phyloP scores from a whole-genome alignment of 2,113 vertebrate species.

The Tympanuchus pallidicinctus region DNA sequence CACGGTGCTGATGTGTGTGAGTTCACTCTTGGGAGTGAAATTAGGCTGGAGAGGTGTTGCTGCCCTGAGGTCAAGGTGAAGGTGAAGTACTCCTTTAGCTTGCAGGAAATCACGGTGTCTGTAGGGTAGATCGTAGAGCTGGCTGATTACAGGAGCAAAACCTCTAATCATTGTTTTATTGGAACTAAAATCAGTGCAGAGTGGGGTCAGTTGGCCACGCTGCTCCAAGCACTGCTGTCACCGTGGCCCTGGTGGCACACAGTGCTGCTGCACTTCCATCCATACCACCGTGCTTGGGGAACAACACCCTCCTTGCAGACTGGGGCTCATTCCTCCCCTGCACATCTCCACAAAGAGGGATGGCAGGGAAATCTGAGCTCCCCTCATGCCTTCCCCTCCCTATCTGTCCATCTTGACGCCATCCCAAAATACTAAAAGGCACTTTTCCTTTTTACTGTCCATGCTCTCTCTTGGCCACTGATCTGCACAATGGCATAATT shows the following conservation, averaged over 20 bases:
- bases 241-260: fast-evolving
- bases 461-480: not conserved
- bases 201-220: not conserved
- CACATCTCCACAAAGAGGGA: not conserved
- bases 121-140: not conserved
- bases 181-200: not conserved
- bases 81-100: not conserved
- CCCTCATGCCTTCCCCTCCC: not conserved
- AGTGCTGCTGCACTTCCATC: not conserved
- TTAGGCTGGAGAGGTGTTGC: not conserved
- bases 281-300: fast-evolving
- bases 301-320: not conserved
- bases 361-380: conserved; percentile 1
- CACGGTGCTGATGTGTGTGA: fast-evolving
- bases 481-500: conserved; percentile 46
- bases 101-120: fast-evolving
- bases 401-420: not conserved
- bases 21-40: not conserved
- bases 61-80: fast-evolving
- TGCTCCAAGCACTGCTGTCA: not conserved
- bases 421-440: not conserved
- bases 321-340: not conserved
- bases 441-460: conserved; percentile 27
- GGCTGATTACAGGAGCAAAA: not conserved
- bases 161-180: not conserved